Evolutionary conservation across 2,797 vertebrate genomes (phyloP).

Genomic region (Falco berigora): DNA sequence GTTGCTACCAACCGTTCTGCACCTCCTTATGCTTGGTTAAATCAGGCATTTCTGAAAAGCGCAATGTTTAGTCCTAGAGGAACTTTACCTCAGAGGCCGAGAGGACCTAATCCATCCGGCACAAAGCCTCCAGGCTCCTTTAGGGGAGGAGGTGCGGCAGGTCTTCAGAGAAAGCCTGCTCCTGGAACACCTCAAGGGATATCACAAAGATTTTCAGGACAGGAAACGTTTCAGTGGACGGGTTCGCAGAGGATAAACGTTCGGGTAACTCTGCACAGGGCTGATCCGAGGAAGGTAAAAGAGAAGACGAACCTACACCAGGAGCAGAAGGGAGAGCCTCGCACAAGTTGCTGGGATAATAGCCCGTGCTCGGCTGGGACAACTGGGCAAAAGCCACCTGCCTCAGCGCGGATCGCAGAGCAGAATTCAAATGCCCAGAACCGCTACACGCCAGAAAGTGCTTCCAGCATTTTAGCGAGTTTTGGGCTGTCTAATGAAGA

Average conservation of each 20-base stretch:
- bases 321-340: slow-evolving; percentile 66
- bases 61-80: slow-evolving; percentile 84
- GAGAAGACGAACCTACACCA: slow-evolving; percentile 65
- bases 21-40: slow-evolving; percentile 72
- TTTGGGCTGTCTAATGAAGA: slow-evolving; percentile 94
- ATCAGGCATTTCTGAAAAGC: slow-evolving; percentile 78
- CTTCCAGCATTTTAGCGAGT: slow-evolving; percentile 86
- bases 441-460: slow-evolving; percentile 87
- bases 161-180: slow-evolving; percentile 69
- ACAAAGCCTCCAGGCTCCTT: slow-evolving; percentile 60
- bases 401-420: slow-evolving; percentile 26
- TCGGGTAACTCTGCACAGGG: slow-evolving; percentile 71
- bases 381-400: slow-evolving; percentile 45
- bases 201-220: slow-evolving; percentile 61
- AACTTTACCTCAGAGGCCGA: slow-evolving; percentile 73
- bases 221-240: slow-evolving; percentile 64
- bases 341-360: slow-evolving; percentile 49
- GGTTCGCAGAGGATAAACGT: slow-evolving; percentile 71
- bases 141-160: slow-evolving; percentile 66
- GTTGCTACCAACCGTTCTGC: slow-evolving; percentile 66
- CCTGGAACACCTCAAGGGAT: slow-evolving; percentile 63
- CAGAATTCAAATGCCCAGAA: slow-evolving; percentile 64
- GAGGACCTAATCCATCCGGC: slow-evolving; percentile 68
- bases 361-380: slow-evolving; percentile 35
- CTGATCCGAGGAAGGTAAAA: slow-evolving; percentile 69